Base-by-base conservation (phyloP, 2,797 vertebrate species). In the Halcyon chelicuti region DNA sequence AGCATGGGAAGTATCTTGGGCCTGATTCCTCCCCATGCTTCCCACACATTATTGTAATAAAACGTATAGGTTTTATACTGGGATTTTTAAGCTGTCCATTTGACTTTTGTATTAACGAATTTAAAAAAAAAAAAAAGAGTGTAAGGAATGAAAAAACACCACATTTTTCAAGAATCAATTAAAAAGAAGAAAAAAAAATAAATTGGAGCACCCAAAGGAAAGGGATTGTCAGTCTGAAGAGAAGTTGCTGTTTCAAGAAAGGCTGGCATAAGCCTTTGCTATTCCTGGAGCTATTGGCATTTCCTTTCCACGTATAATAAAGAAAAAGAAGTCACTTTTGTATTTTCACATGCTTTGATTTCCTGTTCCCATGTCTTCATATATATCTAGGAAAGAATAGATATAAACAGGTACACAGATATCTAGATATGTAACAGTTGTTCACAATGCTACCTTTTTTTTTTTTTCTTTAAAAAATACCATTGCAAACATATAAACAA, bases 311-410 rank as follows among this genome's bases (percentile, higher is more conserved):
- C 67, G 49, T 17, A 28, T 33, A 46, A 58, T 22, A 83, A 61
- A 61, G 31, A 92, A 72, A 67, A 55, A 57, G 22, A 73, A 68
- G n/a, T 40, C 31, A 62, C 17, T 84, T 86, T 40, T 31, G 20
- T 26, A 29, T 46, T 86, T 96, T 90, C 79, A 51, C 49, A 52
- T 72, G 31, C 12, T 91, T 93, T 93, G 73, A 67, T 93, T 92
- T 96, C 66, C 46, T 82, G 35, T 76, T 93, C 23, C 57, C 4
- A 0, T 40, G 14, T 84, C 74, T 82, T 97, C 96, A 97, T 65
- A 29, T 35, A 78, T 21, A 68, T 63, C 97, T 97, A 96, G 67
- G 40, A 90, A 86, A 88, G 73, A 93, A 28, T 29, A 87, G 28
- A 86, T 5, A 78, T 2, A 23, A 8, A 57, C 5, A 40, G 60